Evolutionary conservation across 2,113 vertebrate species (phyloP), one percentile per base, ranked within the genome.

Genomic region (crab-eating macaque (Macaca fascicularis)): DNA sequence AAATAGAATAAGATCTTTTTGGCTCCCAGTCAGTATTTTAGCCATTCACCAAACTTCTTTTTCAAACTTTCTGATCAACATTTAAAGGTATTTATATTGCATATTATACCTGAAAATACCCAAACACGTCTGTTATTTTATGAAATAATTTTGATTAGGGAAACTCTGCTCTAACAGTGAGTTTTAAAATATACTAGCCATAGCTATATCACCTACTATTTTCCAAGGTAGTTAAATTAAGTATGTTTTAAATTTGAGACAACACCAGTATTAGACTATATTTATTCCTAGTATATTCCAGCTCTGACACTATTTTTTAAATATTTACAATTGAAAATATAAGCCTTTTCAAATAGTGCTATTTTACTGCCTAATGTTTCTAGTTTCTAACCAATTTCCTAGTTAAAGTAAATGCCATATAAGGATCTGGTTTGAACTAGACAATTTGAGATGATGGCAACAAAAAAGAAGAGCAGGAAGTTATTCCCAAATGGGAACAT

Each of bases 241-340:
- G 8, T 43, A 87, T 74, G 19, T 35, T 82, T 94, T 85, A 89
- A 85, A 94, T 11, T 40, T 59, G 19, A 88, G 38, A 64, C 4
- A 52, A 95, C 69, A 67, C 3, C 19, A 70, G 25, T 83, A 20
- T 19, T 78, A 97, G 25, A 72, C 19, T 89, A 70, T 38, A 75
- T 0, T 75, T 80, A 25, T 79, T 79, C 22, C 40, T 81, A 57
- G 27, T 22, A 64, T 22, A 89, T 48, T 82, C 11, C 35, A 72
- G 45, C 6, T 59, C 40, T 85, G 59, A 57, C 14, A 22, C 32
- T 70, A 4, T 74, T 84, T 32, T 64, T 92, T 92, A 92, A 43
- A 82, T 10, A 38, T 80, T 93, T 86, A 94, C 3, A 94, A 74
- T n/a, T 27, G 10, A 97, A 89, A 97, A 78, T 88, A 52, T 14